Conservation (phyloP, 2,797 vertebrate genomes). For the Echeneis naucrates region DNA sequence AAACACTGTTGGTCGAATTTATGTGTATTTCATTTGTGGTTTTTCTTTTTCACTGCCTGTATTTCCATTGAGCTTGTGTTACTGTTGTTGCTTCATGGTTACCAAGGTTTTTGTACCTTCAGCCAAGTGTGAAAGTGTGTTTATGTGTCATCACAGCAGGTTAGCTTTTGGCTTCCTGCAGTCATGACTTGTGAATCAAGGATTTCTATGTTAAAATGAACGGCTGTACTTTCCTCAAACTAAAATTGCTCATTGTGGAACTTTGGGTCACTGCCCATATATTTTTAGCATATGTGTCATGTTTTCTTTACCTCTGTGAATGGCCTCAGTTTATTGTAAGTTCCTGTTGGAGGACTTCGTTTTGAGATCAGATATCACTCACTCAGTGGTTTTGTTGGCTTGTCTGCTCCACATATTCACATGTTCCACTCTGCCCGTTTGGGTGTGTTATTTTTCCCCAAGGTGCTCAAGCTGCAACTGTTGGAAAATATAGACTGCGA, state of each 20-base stretch:
- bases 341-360: conserved; percentile 59
- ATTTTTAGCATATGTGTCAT: conserved; percentile 79
- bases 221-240: conserved; percentile 55
- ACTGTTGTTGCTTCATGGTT: conserved; percentile 40
- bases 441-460: conserved; percentile 38
- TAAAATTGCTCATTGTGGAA: conserved; percentile 68
- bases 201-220: conserved; percentile 43
- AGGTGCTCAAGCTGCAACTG: conserved; percentile 37
- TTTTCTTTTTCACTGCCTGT: not conserved
- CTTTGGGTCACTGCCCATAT: conserved; percentile 63
- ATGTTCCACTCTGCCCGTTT: conserved; percentile 60
- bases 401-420: conserved; percentile 52
- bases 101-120: conserved; percentile 2
- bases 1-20: not conserved
- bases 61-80: conserved; percentile 25
- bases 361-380: conserved; percentile 75
- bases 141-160: not conserved
- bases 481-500: conserved; percentile 32
- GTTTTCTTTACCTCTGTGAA: conserved; percentile 75
- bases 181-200: conserved; percentile 28
- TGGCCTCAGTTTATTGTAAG: conserved; percentile 73
- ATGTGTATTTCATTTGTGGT: not conserved
- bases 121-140: not conserved
- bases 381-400: conserved; percentile 65
- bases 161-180: conserved; percentile 12